These are phyloP conservation scores for Drosophila peninsularis DNA, from an alignment of 2,888 invertebrate species.

Conservation along the genomic window DNA sequence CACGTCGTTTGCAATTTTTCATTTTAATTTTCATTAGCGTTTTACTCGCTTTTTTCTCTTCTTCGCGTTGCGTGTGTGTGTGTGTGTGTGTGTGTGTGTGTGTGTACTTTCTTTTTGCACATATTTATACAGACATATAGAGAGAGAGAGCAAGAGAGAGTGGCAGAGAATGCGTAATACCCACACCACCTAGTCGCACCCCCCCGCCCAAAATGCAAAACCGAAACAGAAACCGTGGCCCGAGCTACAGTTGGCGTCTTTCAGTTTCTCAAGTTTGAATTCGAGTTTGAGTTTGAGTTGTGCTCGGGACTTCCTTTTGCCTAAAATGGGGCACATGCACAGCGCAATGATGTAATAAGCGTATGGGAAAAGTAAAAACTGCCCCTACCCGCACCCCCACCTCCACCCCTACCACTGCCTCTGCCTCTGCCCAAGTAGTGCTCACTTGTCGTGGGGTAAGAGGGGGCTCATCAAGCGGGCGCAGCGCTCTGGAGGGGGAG, in stretches of 20 bases:
- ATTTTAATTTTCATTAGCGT: slow-evolving; percentile 84
- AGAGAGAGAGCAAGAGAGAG: too few species aligned
- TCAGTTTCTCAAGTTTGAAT: slow-evolving; percentile 10
- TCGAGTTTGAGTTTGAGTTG: slow-evolving; percentile 23
- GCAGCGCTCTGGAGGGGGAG: not conserved
- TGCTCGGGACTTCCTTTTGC: slow-evolving; percentile 37
- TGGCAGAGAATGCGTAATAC: slow-evolving; percentile 51
- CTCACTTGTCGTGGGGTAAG: slow-evolving; percentile 7
- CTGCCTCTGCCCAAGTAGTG: slow-evolving; percentile 58
- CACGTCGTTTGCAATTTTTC: slow-evolving; percentile 84
- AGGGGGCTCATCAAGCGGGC: slow-evolving; percentile 9
- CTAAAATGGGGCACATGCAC: slow-evolving; percentile 67
- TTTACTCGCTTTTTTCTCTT: slow-evolving; percentile 63
- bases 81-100: slow-evolving; percentile 6
- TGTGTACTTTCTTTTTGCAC: slow-evolving; percentile 11
- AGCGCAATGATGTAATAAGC: slow-evolving; percentile 83
- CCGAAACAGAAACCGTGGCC: slow-evolving; percentile 44
- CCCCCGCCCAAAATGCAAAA: slow-evolving; percentile 20
- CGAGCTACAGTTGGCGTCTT: slow-evolving; percentile 26
- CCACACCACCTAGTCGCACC: not conserved
- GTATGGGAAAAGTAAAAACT: slow-evolving; percentile 74
- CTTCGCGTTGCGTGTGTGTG: slow-evolving; percentile 23
- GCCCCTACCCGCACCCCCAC: slow-evolving; percentile 6
- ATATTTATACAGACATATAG: not conserved
- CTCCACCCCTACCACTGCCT: too few species aligned